Evolutionary conservation across 2,113 vertebrate species (phyloP).

Genomic region (Numida meleagris): DNA sequence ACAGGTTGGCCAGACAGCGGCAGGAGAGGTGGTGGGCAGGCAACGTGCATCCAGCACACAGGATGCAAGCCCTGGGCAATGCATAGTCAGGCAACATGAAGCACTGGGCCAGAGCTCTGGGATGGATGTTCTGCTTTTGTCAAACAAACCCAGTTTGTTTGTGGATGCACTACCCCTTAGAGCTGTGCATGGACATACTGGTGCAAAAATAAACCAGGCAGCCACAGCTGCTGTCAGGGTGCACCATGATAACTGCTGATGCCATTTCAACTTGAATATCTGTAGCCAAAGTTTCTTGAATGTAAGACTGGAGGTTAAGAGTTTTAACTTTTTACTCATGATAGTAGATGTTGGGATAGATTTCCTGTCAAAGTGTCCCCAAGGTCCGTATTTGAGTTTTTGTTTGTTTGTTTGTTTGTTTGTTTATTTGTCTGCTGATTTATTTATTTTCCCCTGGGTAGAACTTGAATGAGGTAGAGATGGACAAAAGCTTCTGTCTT

Average conservation of each 20-base stretch:
- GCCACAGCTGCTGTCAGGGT: not conserved
- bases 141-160: not conserved
- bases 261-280: not conserved
- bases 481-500: not conserved
- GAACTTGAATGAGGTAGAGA: not conserved
- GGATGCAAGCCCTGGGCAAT: not conserved
- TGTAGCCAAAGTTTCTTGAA: not conserved
- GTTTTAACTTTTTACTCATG: not conserved
- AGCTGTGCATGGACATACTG: not conserved
- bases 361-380: not conserved
- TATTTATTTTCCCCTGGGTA: not conserved
- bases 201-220: not conserved
- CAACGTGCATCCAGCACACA: not conserved
- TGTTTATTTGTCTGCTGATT: not conserved
- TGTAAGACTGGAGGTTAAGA: not conserved
- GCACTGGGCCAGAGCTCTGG: not conserved
- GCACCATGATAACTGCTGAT: fast-evolving
- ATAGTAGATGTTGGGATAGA: not conserved
- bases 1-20: fast-evolving
- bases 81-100: not conserved
- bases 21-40: fast-evolving
- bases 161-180: fast-evolving
- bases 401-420: not conserved
- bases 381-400: fast-evolving
- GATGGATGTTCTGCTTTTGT: not conserved